Percentiles rank a stretch among this genome's conserved stretches.
These are phyloP conservation scores for Cryptoblepharus egeriae DNA, from an alignment of 2,797 vertebrate species.

Conservation along the genomic window DNA sequence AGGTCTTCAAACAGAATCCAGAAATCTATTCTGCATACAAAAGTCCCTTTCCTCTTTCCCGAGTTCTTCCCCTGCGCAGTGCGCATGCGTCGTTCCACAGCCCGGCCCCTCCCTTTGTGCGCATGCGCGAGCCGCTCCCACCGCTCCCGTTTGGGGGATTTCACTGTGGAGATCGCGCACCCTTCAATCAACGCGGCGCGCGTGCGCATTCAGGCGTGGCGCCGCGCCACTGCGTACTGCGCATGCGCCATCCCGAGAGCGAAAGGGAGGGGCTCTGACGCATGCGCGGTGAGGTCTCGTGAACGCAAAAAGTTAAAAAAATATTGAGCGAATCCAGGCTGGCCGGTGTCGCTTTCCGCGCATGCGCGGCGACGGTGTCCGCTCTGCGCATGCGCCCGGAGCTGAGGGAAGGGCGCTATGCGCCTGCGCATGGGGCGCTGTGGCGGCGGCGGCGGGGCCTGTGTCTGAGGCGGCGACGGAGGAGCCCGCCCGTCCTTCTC, in stretches of 20 bases:
- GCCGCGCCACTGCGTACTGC: not conserved
- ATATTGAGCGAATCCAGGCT: not conserved
- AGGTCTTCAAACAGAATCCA: not conserved
- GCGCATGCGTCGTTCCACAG: not conserved
- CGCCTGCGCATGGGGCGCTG: constrained; percentile 22
- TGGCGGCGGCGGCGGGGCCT: constrained; percentile 23
- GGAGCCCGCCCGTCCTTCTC: not conserved
- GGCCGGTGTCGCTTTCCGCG: not conserved
- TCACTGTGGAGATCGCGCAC: too few species aligned
- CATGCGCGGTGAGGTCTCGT: not conserved
- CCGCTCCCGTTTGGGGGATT: too few species aligned
- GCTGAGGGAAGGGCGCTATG: not conserved
- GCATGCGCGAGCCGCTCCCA: not conserved
- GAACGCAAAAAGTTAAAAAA: not conserved
- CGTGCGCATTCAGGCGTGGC: not conserved
- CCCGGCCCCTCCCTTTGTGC: not conserved
- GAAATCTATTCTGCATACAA: not conserved
- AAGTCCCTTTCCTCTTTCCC: not conserved
- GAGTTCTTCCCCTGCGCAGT: too few species aligned
- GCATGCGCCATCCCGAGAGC: not conserved
- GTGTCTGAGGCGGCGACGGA: constrained; percentile 14
- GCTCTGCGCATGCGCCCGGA: constrained; percentile 19
- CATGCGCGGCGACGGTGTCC: not conserved
- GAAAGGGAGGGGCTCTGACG: not conserved
- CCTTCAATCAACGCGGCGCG: too few species aligned